Percentiles rank a stretch among this genome's conserved stretches.
Conservation (phyloP, 2,888 invertebrate species). For the Oscheius onirici region DNA sequence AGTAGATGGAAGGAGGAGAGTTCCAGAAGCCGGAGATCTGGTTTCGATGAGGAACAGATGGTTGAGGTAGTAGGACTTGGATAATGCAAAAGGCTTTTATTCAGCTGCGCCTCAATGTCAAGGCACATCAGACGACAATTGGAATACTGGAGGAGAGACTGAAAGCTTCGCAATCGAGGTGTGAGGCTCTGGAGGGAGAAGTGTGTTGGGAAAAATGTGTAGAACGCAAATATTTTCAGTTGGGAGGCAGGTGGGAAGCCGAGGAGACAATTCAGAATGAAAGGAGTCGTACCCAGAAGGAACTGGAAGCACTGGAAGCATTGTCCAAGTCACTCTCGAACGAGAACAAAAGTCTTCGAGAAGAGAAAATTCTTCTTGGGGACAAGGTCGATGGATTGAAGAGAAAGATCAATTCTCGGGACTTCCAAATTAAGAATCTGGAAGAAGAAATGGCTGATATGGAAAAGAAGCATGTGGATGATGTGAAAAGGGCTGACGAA, state of each 20-base stretch:
- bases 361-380: constrained; percentile 57
- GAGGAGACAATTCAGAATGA: constrained; percentile 51
- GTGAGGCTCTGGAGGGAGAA: constrained; percentile 39
- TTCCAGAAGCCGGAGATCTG: background rate
- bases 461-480: constrained; percentile 35
- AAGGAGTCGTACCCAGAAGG: constrained; percentile 58
- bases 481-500: constrained; percentile 30
- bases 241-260: constrained; percentile 46
- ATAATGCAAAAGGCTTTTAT: background rate
- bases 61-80: constrained; percentile 6
- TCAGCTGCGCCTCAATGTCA: constrained; percentile 30
- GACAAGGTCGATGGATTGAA: constrained; percentile 59
- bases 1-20: constrained; percentile 24
- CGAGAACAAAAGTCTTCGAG: constrained; percentile 63
- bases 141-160: constrained; percentile 29
- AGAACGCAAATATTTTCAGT: no score
- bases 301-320: constrained; percentile 65
- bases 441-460: constrained; percentile 31
- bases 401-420: constrained; percentile 43
- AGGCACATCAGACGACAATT: constrained; percentile 26
- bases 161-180: constrained; percentile 25
- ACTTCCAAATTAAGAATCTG: constrained; percentile 26
- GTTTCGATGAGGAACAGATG: constrained; percentile 16
- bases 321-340: constrained; percentile 55
- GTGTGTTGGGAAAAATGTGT: no score